Evolutionary conservation across 2,113 vertebrate genomes (phyloP).

Genomic region (Caloenas nicobarica): DNA sequence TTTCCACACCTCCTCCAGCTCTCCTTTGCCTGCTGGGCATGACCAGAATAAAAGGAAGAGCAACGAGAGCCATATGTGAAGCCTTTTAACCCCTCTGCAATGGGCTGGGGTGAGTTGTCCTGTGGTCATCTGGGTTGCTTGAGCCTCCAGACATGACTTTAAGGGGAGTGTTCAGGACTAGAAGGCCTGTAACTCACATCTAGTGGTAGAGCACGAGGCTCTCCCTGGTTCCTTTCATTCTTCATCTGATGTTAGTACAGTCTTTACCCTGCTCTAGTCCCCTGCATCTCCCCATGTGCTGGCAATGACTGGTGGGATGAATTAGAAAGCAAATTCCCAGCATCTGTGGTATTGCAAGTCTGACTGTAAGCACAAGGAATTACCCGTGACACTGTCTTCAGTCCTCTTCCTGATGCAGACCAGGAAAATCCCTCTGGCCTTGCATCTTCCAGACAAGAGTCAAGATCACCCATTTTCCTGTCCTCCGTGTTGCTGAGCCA

Average conservation of each 20-base stretch:
- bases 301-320: neutral
- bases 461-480: neutral
- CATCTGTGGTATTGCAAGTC: neutral
- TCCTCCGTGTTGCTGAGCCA: neutral
- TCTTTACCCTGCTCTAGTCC: neutral
- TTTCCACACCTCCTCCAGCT: neutral
- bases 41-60: conserved; percentile 24
- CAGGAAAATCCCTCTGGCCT: neutral
- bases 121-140: neutral
- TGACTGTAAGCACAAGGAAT: neutral
- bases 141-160: neutral
- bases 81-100: conserved; percentile 9
- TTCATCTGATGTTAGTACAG: neutral
- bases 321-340: neutral
- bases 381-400: neutral
- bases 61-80: conserved; percentile 24
- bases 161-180: neutral
- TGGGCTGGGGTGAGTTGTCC: neutral
- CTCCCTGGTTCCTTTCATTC: neutral
- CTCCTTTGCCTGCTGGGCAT: conserved; percentile 35
- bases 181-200: neutral
- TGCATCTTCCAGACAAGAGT: neutral
- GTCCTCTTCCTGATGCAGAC: neutral
- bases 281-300: neutral
- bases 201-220: neutral